Conservation (phyloP, 35 echinoderm and acorn worm genomes). For the Hemicentrotus pulcherrimus region DNA sequence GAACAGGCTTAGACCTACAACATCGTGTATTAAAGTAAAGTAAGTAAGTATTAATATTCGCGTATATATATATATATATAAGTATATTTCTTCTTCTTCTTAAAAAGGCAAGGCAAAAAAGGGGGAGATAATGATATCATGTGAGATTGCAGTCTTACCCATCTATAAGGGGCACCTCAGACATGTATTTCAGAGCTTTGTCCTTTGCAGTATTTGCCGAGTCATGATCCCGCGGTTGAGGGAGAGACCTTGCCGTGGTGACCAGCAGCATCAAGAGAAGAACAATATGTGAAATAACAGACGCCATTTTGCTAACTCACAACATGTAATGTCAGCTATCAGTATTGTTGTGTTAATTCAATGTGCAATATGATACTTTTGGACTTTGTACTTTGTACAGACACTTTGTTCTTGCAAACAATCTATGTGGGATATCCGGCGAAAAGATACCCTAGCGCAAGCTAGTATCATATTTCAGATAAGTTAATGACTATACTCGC, state of each 20-base stretch:
- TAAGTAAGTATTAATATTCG: neutral
- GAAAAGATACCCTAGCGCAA: too few relatives aligned
- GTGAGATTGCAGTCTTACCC: slow-evolving; percentile 29
- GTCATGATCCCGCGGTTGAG: neutral
- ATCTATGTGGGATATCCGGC: too few relatives aligned
- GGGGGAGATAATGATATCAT: neutral
- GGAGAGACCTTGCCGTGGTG: neutral
- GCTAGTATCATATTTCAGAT: too few relatives aligned
- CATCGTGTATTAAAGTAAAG: too few relatives aligned
- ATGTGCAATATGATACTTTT: neutral
- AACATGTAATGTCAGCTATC: neutral
- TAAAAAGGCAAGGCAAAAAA: neutral
- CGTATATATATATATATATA: neutral
- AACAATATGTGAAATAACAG: neutral
- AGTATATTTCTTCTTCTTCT: neutral
- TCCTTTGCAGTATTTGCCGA: neutral
- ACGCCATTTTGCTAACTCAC: neutral
- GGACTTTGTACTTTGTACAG: neutral
- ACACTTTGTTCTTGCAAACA: neutral
- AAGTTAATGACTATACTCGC: too few relatives aligned
- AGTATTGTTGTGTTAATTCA: neutral
- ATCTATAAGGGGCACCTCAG: slow-evolving; percentile 61
- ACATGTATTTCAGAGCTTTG: slow-evolving; percentile 41
- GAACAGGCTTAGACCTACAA: neutral
- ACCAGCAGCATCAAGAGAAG: neutral